Evolutionary conservation across 2,113 vertebrate species (phyloP), one percentile per base, ranked within the genome.

Genomic region (Centropristis striata): DNA sequence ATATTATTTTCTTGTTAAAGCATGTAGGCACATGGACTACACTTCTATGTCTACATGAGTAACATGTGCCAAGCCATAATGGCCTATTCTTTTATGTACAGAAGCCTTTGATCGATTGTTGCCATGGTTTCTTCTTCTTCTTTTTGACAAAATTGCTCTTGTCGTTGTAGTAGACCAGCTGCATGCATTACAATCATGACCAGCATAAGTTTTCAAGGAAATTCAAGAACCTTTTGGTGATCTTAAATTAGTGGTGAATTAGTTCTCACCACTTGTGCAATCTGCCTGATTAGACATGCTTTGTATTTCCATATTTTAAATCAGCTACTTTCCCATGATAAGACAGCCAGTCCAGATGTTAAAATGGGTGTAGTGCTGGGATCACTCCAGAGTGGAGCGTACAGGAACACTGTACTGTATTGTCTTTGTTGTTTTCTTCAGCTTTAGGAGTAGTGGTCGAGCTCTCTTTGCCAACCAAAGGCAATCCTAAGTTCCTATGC

Each of bases 1-100:
- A 77, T 51, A 75, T 59, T 76, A 57, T 69, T 18, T 60, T 75
- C 59, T 75, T 75, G 75, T 58, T 75, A n/a, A 46, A 65, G 60
- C 37, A 73, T 1, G 28, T 1, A 37, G 21, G 61, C 36, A 41
- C 39, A 42, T n/a, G n/a, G n/a, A n/a, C n/a, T n/a, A n/a, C n/a
- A n/a, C n/a, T n/a, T n/a, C n/a, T n/a, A n/a, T n/a, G n/a, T n/a
- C n/a, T n/a, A n/a, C n/a, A n/a, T 53, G 41, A 55, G 63, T 23
- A 4, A 55, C 61, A 77, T 63, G 58, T 82, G 41, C 84, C 7
- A 39, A 50, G 21, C 13, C 14, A 47, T 71, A 69, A 76, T 61
- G 10, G 4, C 12, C 65, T 39, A 71, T 72, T 73, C 55, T 57
- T 76, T 79, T 55, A 73, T 20, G 28, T 51, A 44, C 16, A 59